phyloP scores from a whole-genome alignment of 2,888 invertebrate species.

The Barypeithes pellucidus region DNA sequence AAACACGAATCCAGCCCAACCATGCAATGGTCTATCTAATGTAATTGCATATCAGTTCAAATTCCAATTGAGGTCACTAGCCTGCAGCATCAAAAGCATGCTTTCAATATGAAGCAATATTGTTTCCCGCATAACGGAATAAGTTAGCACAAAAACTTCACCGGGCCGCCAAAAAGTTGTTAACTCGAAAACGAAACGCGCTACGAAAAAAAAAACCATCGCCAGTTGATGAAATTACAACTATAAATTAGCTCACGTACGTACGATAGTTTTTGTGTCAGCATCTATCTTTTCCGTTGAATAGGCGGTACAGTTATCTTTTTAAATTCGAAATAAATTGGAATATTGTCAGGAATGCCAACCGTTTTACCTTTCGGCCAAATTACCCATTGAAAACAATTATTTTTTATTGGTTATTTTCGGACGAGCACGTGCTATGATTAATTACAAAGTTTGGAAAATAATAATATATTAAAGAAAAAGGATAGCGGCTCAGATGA shows the following conservation, averaged over 20 bases:
- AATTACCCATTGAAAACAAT: slow-evolving; percentile 52
- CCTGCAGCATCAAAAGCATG: slow-evolving; percentile 56
- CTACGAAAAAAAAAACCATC: slow-evolving; percentile 52
- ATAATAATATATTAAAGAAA: no score
- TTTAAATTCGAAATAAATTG: slow-evolving; percentile 55
- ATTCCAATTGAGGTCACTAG: slow-evolving; percentile 63
- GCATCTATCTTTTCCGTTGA: slow-evolving; percentile 55
- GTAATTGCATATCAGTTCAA: slow-evolving; percentile 63
- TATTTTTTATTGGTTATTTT: slow-evolving; percentile 34
- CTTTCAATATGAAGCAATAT: slow-evolving; percentile 63
- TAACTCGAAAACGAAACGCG: slow-evolving; percentile 58
- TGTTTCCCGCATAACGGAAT: slow-evolving; percentile 65
- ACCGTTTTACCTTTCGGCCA: slow-evolving; percentile 51
- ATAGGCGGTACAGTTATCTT: slow-evolving; percentile 59
- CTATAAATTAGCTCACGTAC: slow-evolving; percentile 67
- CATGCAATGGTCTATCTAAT: slow-evolving; percentile 56
- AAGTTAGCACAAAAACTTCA: slow-evolving; percentile 61
- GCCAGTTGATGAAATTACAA: slow-evolving; percentile 65
- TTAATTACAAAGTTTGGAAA: no score
- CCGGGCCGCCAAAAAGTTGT: slow-evolving; percentile 66
- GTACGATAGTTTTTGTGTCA: slow-evolving; percentile 60
- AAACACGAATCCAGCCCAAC: no score
- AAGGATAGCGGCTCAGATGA: no score
- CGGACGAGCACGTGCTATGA: slow-evolving; percentile 10
- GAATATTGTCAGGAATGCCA: slow-evolving; percentile 55